A percentile compares a stretch with the other conserved stretches of the same genome.
These are phyloP conservation scores for Acronicta psi DNA, from an alignment of 2,888 invertebrate species.

Conservation along the genomic window DNA sequence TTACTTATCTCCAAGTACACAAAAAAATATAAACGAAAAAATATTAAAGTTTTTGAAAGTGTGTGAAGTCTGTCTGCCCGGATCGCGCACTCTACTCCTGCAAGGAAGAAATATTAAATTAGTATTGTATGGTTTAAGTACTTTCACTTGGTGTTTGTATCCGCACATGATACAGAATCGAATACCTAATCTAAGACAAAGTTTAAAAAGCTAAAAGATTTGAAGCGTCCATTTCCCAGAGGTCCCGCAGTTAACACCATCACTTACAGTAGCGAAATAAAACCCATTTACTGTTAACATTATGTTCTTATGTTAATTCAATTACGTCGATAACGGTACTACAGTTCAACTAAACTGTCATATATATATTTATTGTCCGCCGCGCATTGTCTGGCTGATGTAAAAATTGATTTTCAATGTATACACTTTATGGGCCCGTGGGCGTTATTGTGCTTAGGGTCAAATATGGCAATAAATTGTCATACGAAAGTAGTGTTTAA, in stretches of 20 bases:
- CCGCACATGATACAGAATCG: too few relatives aligned
- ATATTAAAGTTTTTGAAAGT: too few relatives aligned
- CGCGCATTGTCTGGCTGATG: constrained; percentile 58
- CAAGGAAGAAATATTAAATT: too few relatives aligned
- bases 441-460: constrained; percentile 65
- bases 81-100: too few relatives aligned
- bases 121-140: too few relatives aligned
- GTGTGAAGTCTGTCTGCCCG: too few relatives aligned
- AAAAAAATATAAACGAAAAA: too few relatives aligned
- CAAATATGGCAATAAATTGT: constrained; percentile 72
- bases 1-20: too few relatives aligned
- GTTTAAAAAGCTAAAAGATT: too few relatives aligned
- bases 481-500: constrained; percentile 60
- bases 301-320: constrained; percentile 58
- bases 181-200: too few relatives aligned
- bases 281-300: constrained; percentile 48
- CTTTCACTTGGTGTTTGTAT: too few relatives aligned
- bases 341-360: constrained; percentile 46
- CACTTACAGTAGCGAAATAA: constrained; percentile 51
- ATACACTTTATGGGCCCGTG: constrained; percentile 67
- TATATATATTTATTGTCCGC: constrained; percentile 49
- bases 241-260: constrained; percentile 10
- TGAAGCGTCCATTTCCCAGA: background rate
- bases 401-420: constrained; percentile 78
- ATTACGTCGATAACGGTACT: constrained; percentile 53